These are phyloP conservation scores for Muscidifurax raptorellus DNA, from an alignment of 1,140 invertebrate species.

Conservation along the genomic window DNA sequence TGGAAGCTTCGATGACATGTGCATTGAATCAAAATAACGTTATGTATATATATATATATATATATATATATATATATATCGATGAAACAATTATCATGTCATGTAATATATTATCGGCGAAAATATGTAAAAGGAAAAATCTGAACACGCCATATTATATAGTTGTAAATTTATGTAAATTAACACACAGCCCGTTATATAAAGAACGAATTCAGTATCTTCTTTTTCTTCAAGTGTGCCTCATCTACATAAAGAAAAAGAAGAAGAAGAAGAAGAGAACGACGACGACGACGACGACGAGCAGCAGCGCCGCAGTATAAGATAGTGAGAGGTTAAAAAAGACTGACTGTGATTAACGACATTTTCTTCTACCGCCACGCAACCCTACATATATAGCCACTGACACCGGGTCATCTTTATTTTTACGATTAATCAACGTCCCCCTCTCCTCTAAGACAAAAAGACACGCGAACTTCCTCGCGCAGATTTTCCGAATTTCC, in stretches of 20 bases:
- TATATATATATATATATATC: too few species aligned
- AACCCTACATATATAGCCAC: neutral
- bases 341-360: conserved; percentile 40
- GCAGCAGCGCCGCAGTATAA: neutral
- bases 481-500: neutral
- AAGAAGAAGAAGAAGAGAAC: neutral
- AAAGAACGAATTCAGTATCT: conserved; percentile 9
- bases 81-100: too few species aligned
- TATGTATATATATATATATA: too few species aligned
- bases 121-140: too few species aligned
- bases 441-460: neutral
- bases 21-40: too few species aligned
- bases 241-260: neutral
- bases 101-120: too few species aligned
- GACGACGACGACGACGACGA: neutral
- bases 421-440: conserved; percentile 46
- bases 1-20: too few species aligned
- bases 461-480: conserved; percentile 1
- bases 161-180: neutral
- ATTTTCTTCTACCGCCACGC: conserved; percentile 20
- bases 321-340: conserved; percentile 26
- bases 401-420: conserved; percentile 36
- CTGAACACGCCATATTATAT: too few species aligned
- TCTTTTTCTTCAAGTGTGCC: neutral
- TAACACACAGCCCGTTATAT: neutral